These are phyloP conservation scores for Engraulis encrasicolus DNA, from an alignment of 2,113 vertebrate species.

Conservation along the genomic window DNA sequence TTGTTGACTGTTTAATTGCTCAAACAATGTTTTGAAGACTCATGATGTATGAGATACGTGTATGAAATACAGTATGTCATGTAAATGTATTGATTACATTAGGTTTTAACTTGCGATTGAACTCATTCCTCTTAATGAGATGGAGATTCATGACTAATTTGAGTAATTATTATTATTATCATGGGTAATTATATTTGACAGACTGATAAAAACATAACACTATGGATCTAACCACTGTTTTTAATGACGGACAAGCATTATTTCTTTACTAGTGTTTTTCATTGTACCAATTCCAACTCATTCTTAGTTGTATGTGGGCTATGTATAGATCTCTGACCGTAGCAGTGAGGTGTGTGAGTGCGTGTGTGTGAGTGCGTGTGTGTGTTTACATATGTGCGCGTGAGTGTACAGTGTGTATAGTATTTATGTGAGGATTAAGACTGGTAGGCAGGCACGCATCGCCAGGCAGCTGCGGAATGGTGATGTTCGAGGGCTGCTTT, in stretches of 20 bases:
- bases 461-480: neutral
- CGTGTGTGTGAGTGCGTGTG: neutral
- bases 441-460: neutral
- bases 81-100: neutral
- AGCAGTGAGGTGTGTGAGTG: neutral
- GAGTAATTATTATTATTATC: too few relatives aligned
- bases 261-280: neutral
- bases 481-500: too few relatives aligned
- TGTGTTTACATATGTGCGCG: conserved; percentile 28
- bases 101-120: neutral
- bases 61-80: neutral
- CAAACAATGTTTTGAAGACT: too few relatives aligned
- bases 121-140: neutral
- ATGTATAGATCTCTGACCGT: conserved; percentile 44
- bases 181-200: neutral
- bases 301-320: neutral
- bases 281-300: neutral
- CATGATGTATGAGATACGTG: neutral
- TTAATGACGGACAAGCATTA: neutral
- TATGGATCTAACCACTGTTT: too few relatives aligned
- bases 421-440: neutral
- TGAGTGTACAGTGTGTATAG: neutral
- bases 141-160: neutral
- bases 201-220: neutral
- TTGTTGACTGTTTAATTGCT: too few relatives aligned